Base-by-base conservation (phyloP, 92 coral and sea anemone genomes). In the Bergia sp. region DNA sequence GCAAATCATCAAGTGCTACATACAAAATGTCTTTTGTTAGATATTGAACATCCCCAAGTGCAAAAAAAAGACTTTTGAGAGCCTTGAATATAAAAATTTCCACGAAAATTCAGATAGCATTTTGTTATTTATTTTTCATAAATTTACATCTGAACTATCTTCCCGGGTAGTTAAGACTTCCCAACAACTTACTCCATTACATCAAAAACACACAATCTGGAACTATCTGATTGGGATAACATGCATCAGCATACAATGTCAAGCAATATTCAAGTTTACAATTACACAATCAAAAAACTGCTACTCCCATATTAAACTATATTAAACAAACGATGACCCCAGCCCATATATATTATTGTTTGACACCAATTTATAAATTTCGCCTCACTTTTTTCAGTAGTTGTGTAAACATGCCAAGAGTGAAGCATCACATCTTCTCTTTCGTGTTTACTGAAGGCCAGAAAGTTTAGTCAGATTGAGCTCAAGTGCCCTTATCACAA, bases 401-500 rank as follows among this genome's bases (percentile, higher is more conserved):
- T 84, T 84, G 67, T 69, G 79, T 72, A 84, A 84, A 71, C 87
- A 47, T 71, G 87, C 87, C 78, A 84, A 40, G 47, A 44, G 36
- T 84, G 77, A 47, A 84, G 77, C 42, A 71, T 3, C 37, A n/a
- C 20, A 79, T 66, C 72, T 6, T 69, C 16, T 84, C 74, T 44
- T 37, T 47, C 40, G 37, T 69, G 87, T 67, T 79, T 84, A 20
- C 38, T 69, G 61, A 45, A 38, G 66, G 79, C 23, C 71, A 69
- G 65, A 42, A 13, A 18, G 38, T 72, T 83, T 73, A 9, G 79
- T 72, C 76, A 47, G 78, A 29, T 29, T 20, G 9, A 29, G 8
- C 61, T 79, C n/a, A 49, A 79, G 40, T 44, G 82, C 82, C 16
- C 76, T 82, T 82, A 65, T 82, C 87, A 49, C 87, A 36, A 71